Conservation (phyloP, 2,888 invertebrate species). For the Ypsolopha sequella region DNA sequence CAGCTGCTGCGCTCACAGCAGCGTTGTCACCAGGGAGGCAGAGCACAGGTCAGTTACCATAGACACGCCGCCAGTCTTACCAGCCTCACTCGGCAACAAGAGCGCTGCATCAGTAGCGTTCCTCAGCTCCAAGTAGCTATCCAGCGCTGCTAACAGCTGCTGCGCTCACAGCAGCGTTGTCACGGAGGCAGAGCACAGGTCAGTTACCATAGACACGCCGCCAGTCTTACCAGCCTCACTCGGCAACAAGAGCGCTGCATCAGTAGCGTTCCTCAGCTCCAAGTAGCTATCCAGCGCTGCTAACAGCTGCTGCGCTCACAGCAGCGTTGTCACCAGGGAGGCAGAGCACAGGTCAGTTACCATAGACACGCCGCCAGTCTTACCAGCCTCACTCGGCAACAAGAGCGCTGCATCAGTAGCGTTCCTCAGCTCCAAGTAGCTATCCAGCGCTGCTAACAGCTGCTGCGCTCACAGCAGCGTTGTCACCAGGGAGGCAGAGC, state of each 20-base stretch:
- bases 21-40: conserved; percentile 71
- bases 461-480: conserved; percentile 64
- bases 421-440: conserved; percentile 75
- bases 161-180: not conserved
- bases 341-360: not conserved
- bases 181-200: not conserved
- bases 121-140: no score
- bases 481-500: conserved; percentile 71
- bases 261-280: no score
- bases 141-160: no score
- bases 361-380: conserved; percentile 9
- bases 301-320: not conserved
- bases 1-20: conserved; percentile 68
- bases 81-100: conserved; percentile 74
- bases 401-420: conserved; percentile 83
- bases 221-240: conserved; percentile 75
- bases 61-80: conserved; percentile 54
- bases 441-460: conserved; percentile 74
- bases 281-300: no score
- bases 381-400: conserved; percentile 76
- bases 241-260: no score
- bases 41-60: not conserved
- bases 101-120: no score
- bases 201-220: conserved; percentile 6
- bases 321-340: not conserved